Evolutionary conservation across 1,140 invertebrate species (phyloP), one percentile per base, ranked within the genome.

Genomic region (Aphaenogaster rudis): DNA sequence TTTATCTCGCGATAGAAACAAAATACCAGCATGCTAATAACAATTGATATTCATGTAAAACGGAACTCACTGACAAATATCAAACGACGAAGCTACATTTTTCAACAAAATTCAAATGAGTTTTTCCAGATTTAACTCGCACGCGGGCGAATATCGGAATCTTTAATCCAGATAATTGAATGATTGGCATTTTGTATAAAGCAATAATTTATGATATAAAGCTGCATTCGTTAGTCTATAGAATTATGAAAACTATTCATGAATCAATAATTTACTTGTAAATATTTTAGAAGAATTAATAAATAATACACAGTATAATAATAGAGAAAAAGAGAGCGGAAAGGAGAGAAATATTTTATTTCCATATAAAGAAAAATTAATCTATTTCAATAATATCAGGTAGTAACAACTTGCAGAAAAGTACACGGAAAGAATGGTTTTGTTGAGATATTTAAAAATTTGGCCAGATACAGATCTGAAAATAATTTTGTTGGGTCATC

Each of bases 1-100:
- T 74, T 80, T 81, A 64, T 88, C 61, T 74, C 59, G 17, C 67
- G 66, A 8, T 54, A 48, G 33, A 52, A 13, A 17, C 5, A 8
- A 11, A 54, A 9, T 15, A 66, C 45, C 33, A 21, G 45, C 8
- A 57, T 28, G 52, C 13, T 39, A 33, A 81, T 88, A 81, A 81
- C 28, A 59, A 82, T 82, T 17, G 21, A 59, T 61, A 64, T 17
- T 52, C 61, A 11, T 6, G 45, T 50, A 59, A 72, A 82, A 59
- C 39, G 28, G 21, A 11, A 81, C 33, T 21, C 61, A 6, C 17
- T 21, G 17, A 9, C 13, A 36, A 48, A 21, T 50, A 28, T 69
- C 3, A 8, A 28, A 45, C 45, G 15, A 54, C 28, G n/a, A 39
- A 54, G 8, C 3, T 17, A 17, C 8, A 33, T 67, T 17, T 67